These are phyloP conservation scores for Trichopria drosophilae DNA, from an alignment of 2,888 invertebrate species.

Conservation along the genomic window DNA sequence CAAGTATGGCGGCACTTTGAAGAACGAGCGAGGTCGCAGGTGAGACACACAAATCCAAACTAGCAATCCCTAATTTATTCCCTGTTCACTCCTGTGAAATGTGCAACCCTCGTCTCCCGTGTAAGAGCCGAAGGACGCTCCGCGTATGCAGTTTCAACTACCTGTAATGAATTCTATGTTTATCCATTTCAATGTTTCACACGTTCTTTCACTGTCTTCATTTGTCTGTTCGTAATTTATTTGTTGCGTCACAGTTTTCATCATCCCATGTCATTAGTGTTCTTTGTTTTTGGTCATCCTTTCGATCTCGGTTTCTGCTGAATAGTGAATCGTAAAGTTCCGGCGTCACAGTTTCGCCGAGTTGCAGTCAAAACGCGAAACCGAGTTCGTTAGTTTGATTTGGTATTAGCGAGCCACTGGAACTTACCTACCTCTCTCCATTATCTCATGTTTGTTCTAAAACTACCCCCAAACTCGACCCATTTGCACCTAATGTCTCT, in stretches of 20 bases:
- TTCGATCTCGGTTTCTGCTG: constrained; percentile 27
- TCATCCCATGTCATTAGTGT: no score
- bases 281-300: no score
- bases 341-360: constrained; percentile 35
- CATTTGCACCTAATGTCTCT: constrained; percentile 34
- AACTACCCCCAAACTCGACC: constrained; percentile 28
- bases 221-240: no score
- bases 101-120: constrained; percentile 57
- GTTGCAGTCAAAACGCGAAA: constrained; percentile 21
- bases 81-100: no score
- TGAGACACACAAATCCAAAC: constrained; percentile 69
- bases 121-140: no score
- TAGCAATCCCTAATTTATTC: constrained; percentile 49
- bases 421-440: constrained; percentile 17
- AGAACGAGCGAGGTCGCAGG: constrained; percentile 99
- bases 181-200: constrained; percentile 34
- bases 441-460: constrained; percentile 9
- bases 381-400: constrained; percentile 26
- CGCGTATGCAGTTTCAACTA: no score
- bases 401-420: constrained; percentile 26
- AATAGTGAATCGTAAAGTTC: constrained; percentile 39
- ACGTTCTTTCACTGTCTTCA: no score
- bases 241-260: no score
- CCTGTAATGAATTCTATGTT: constrained; percentile 35
- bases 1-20: constrained; percentile 99